Evolutionary conservation across 1,140 invertebrate genomes (phyloP).

Genomic region (Musca vetustissima): DNA sequence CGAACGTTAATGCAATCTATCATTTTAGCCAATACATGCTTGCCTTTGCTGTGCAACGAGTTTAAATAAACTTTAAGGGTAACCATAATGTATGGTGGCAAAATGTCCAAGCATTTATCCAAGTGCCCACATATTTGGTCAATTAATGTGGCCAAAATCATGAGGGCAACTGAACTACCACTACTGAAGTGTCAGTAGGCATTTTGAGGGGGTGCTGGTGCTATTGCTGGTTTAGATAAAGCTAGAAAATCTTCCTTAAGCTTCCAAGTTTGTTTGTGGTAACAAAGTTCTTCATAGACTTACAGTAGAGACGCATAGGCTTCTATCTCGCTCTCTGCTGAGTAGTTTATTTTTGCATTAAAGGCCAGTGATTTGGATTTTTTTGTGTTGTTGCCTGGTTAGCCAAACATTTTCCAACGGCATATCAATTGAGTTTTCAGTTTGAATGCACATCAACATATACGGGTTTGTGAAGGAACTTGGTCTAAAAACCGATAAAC

Average conservation of each 20-base stretch:
- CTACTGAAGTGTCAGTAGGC: too few relatives aligned
- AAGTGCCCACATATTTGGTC: background rate
- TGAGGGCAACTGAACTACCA: background rate
- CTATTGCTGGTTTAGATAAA: background rate
- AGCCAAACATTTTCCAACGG: conserved; percentile 15
- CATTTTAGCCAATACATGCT: too few relatives aligned
- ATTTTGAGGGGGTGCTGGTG: too few relatives aligned
- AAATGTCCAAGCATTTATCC: background rate
- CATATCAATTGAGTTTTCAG: conserved; percentile 32
- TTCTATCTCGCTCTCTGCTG: background rate
- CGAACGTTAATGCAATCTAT: too few relatives aligned
- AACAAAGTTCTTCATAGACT: background rate
- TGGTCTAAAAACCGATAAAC: background rate
- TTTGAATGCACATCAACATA: conserved; percentile 21
- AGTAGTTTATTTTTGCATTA: background rate
- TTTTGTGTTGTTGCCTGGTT: background rate
- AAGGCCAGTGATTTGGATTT: background rate
- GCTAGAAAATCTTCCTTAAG: conserved; percentile 9
- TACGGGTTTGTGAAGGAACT: background rate
- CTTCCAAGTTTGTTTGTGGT: conserved; percentile 21
- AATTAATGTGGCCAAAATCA: conserved; percentile 16
- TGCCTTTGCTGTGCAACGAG: too few relatives aligned
- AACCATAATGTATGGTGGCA: conserved; percentile 15
- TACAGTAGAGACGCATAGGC: background rate
- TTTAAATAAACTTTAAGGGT: conserved; percentile 15